Conservation (phyloP, 2,113 vertebrate genomes). For the Junco hyemalis region DNA sequence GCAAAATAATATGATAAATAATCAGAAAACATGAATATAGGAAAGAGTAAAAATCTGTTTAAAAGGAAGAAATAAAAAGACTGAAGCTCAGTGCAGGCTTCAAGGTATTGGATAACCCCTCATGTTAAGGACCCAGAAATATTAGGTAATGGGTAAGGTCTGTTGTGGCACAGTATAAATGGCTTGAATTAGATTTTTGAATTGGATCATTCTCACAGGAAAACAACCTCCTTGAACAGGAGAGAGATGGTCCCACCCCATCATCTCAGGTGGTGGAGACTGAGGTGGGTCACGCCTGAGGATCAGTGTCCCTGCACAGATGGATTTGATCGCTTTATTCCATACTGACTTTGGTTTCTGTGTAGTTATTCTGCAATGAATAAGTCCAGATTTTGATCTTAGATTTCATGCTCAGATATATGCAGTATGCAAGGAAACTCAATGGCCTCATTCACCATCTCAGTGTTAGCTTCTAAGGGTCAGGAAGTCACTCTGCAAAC, state of each 20-base stretch:
- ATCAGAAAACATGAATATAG: not conserved
- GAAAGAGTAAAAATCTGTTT: not conserved
- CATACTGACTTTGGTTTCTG: not conserved
- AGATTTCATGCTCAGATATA: not conserved
- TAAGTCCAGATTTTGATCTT: not conserved
- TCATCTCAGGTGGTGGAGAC: not conserved
- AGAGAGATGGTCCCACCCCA: not conserved
- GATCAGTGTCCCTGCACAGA: not conserved
- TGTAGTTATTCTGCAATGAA: not conserved
- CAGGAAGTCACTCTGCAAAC: not conserved
- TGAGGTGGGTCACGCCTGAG: not conserved
- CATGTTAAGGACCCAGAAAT: not conserved
- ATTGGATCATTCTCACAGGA: accelerated
- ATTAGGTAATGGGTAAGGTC: not conserved
- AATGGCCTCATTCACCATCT: not conserved
- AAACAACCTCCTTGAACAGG: not conserved
- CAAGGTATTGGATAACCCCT: not conserved
- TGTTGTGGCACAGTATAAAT: not conserved
- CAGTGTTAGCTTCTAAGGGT: not conserved
- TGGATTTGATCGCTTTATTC: not conserved
- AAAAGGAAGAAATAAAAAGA: not conserved
- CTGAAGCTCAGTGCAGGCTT: not conserved
- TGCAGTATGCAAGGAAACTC: not conserved
- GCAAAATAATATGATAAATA: not conserved
- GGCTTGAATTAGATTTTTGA: not conserved